Percentiles rank a stretch among this genome's conserved stretches.
Evolutionary conservation across 2,113 vertebrate species (phyloP).

Genomic region (Bombycilla garrulus): DNA sequence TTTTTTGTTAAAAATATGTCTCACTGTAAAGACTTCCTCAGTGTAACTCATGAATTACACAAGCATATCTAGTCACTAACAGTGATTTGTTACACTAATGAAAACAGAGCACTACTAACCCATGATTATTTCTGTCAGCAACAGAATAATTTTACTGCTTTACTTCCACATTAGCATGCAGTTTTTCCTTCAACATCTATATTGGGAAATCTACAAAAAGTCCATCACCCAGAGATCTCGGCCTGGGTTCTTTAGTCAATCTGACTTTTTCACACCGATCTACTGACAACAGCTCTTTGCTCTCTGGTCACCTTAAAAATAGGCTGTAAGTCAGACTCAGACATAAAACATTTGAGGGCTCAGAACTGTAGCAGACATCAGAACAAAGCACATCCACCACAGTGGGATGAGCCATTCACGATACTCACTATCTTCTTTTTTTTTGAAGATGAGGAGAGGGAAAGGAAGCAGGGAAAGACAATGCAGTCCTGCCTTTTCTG

Average conservation of each 20-base stretch:
- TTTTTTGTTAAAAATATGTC: neutral
- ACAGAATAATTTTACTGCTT: neutral
- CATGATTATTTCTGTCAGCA: neutral
- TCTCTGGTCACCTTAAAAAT: neutral
- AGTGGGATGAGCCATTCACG: neutral
- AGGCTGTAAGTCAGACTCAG: neutral
- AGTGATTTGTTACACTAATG: neutral
- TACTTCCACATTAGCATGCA: neutral
- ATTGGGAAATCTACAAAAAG: neutral
- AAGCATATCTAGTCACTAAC: neutral
- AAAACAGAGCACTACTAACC: slow-evolving; percentile 15
- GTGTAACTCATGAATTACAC: slow-evolving; percentile 1
- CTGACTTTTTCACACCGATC: neutral
- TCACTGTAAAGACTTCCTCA: neutral
- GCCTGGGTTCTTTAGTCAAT: neutral
- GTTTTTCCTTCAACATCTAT: neutral
- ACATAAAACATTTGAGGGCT: neutral
- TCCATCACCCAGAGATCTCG: neutral
- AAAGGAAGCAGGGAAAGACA: neutral
- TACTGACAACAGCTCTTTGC: neutral
- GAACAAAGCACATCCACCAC: neutral
- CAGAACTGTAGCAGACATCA: neutral
- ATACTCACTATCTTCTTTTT: neutral
- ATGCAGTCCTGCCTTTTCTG: neutral
- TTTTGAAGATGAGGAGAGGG: neutral